Base-by-base conservation (phyloP, 2,888 invertebrate genomes). In the Gortyna flavago region DNA sequence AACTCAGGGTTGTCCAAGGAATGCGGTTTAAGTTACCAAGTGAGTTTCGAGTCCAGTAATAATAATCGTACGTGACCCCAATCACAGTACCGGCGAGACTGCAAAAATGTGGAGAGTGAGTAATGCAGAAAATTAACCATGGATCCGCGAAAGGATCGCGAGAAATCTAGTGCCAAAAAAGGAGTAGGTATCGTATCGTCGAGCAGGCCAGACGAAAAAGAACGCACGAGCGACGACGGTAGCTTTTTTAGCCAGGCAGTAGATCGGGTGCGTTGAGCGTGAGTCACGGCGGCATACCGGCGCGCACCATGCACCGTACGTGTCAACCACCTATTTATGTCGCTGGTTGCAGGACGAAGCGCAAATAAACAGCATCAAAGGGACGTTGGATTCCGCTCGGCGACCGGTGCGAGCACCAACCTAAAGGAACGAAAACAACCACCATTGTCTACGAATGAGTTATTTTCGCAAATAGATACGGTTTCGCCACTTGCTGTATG, bases 321-420 rank as follows among this genome's bases (percentile, higher is more conserved):
- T 96, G 96, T 96, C 96, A 96, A 95, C 95, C 93, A 94, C 95
- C 96, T 96, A 96, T 96, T 96, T 96, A 95, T 95, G 96, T 95
- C 94, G 93, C 96, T 95, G 95, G 96, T 95, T 93, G 93, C 96
- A 95, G 95, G 96, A 96, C 95, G 93, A 95, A 91, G 93, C 93
- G 95, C 96, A 96, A 96, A 96, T 96, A 96, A 96, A 96, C 94
- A 94, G 95, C 96, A 95, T 96, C 96, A 96, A 96, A 96, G 96
- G 94, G 93, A 95, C 92, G 93, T 92, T 90, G 94, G 93, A 96
- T 94, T 95, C 95, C 95, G 92, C 90, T 88, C 92, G 90, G 89
- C 92, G 92, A 91, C 92, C 92, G 90, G 88, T 86, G 87, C 88
- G 85, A 88, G 89, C 88, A 90, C 90, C 91, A 89, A 88, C 87